Evolutionary conservation across 2,113 vertebrate genomes (phyloP).

Genomic region (Lates calcarifer): DNA sequence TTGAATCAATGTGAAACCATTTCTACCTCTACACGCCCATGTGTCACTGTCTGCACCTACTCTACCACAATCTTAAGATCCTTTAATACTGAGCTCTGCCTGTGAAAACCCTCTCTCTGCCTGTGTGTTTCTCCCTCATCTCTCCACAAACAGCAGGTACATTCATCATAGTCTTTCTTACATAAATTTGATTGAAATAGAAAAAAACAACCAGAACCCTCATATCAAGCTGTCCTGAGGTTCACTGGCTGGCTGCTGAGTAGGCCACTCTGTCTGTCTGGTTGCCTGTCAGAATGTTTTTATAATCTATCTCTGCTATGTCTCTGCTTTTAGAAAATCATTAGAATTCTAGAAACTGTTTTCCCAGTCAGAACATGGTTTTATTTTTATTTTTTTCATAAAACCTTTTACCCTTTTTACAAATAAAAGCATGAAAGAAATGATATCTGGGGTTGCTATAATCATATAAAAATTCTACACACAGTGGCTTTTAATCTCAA

Average conservation of each 20-base stretch:
- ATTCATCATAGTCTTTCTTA: constrained; percentile 44
- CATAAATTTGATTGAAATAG: constrained; percentile 35
- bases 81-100: constrained; percentile 19
- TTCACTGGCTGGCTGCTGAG: constrained; percentile 37
- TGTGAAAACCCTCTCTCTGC: neutral
- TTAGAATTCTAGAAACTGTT: neutral
- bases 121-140: neutral
- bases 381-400: neutral
- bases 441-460: neutral
- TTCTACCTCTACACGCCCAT: constrained; percentile 4
- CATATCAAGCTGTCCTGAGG: constrained; percentile 11
- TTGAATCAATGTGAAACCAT: constrained; percentile 26
- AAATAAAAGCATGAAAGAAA: neutral
- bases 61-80: neutral
- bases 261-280: neutral
- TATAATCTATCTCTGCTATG: neutral
- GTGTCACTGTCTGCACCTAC: constrained; percentile 32
- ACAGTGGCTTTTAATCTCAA: neutral
- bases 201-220: constrained; percentile 19
- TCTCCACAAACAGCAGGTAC: constrained; percentile 17
- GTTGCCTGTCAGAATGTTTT: neutral
- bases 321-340: constrained; percentile 3
- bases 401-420: neutral
- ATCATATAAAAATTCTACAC: neutral
- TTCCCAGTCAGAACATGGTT: neutral